A percentile compares a stretch with the other conserved stretches of the same genome.
phyloP scores from a whole-genome alignment of 1,140 invertebrate genomes.

The Drosophila lowei region DNA sequence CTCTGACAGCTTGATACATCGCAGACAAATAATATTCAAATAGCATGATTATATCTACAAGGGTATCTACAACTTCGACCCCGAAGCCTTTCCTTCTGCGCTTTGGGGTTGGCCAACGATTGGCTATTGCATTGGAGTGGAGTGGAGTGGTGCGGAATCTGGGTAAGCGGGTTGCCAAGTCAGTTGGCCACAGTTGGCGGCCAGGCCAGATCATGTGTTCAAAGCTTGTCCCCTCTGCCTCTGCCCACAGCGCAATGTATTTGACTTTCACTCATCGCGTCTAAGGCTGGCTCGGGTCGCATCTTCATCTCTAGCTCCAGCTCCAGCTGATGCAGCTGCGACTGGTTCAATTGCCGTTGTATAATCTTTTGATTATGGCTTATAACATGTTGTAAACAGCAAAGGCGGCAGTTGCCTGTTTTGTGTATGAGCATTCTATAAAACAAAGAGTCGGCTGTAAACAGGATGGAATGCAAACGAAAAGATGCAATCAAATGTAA shows the following conservation, averaged over 20 bases:
- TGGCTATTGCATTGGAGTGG: slow-evolving; percentile 26
- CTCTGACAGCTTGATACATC: too few species aligned
- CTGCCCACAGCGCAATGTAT: slow-evolving; percentile 6
- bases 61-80: too few species aligned
- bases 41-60: too few species aligned
- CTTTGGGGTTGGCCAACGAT: slow-evolving; percentile 29
- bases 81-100: too few species aligned
- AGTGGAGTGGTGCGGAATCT: slow-evolving; percentile 45
- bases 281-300: slow-evolving; percentile 31
- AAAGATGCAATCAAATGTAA: neutral
- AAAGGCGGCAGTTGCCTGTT: slow-evolving; percentile 15
- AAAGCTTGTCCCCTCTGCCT: slow-evolving; percentile 28
- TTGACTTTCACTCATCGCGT: slow-evolving; percentile 56
- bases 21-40: too few species aligned
- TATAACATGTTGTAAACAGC: slow-evolving; percentile 51
- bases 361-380: slow-evolving; percentile 61
- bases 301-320: slow-evolving; percentile 9
- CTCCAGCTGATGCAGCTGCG: slow-evolving; percentile 38
- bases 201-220: slow-evolving; percentile 22
- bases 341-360: slow-evolving; percentile 50
- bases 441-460: slow-evolving; percentile 18
- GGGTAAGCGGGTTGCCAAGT: slow-evolving; percentile 67
- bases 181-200: slow-evolving; percentile 47
- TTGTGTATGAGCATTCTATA: slow-evolving; percentile 35
- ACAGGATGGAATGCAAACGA: neutral